These are phyloP conservation scores for Varanus salvator DNA, from an alignment of 2,113 vertebrate genomes.

Conservation along the genomic window DNA sequence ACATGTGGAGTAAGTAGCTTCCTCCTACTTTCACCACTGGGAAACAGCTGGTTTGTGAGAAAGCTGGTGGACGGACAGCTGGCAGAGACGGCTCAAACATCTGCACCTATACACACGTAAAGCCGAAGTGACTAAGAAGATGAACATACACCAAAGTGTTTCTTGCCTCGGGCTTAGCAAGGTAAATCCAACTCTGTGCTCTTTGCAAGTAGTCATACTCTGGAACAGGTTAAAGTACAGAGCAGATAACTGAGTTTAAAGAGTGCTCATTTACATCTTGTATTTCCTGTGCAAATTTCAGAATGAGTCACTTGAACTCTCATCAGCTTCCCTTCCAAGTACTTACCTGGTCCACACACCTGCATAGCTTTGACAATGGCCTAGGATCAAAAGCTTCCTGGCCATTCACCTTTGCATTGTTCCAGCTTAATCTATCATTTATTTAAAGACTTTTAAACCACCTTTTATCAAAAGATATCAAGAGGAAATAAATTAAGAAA, in stretches of 20 bases:
- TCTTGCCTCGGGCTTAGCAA: slow-evolving; percentile 81
- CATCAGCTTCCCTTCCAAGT: too few relatives aligned
- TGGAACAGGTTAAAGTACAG: slow-evolving; percentile 6
- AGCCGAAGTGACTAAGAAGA: slow-evolving; percentile 64
- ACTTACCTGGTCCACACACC: too few relatives aligned
- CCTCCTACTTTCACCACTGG: slow-evolving; percentile 81
- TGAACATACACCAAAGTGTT: slow-evolving; percentile 74
- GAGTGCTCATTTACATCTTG: neutral
- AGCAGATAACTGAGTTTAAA: neutral
- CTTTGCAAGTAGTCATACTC: slow-evolving; percentile 52
- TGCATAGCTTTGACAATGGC: too few relatives aligned
- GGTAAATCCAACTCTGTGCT: slow-evolving; percentile 72
- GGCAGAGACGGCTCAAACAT: slow-evolving; percentile 83
- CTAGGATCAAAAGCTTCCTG: too few relatives aligned
- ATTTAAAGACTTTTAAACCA: too few relatives aligned
- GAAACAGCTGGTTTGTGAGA: slow-evolving; percentile 82
- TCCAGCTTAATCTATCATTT: too few relatives aligned
- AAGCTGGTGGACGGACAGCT: slow-evolving; percentile 82
- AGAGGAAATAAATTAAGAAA: too few relatives aligned
- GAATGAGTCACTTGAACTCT: too few relatives aligned
- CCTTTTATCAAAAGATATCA: too few relatives aligned
- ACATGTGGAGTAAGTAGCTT: slow-evolving; percentile 49
- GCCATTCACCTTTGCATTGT: too few relatives aligned
- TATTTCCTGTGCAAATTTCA: neutral
- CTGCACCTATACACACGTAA: slow-evolving; percentile 81